A percentile compares a stretch with the other conserved stretches of the same genome.
Conservation (phyloP, 2,797 vertebrate species). For the Micrastur ruficollis region DNA sequence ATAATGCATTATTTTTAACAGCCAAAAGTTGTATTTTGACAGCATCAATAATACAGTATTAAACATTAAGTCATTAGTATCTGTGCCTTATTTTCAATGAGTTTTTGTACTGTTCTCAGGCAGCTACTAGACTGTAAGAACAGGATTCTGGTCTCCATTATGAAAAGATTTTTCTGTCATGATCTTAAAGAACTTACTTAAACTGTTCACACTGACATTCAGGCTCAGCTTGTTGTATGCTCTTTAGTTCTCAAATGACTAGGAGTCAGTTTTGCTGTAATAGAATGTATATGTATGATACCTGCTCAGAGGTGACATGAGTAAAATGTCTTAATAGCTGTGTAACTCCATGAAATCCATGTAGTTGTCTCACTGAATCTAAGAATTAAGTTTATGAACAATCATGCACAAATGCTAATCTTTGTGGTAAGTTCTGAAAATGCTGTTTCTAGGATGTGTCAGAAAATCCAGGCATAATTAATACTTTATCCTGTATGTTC, state of each 20-base stretch:
- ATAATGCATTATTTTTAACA: background rate
- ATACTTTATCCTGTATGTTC: background rate
- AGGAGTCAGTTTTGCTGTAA: background rate
- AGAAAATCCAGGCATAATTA: background rate
- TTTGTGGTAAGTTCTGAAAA: background rate
- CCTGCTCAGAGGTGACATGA: background rate
- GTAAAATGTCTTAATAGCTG: background rate
- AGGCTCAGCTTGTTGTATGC: background rate
- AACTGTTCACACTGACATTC: background rate
- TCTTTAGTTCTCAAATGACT: background rate
- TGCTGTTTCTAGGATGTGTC: background rate
- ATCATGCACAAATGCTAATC: background rate
- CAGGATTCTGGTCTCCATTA: background rate
- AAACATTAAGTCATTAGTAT: background rate
- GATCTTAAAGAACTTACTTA: background rate
- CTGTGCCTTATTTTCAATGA: slow-evolving; percentile 37
- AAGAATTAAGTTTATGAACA: background rate
- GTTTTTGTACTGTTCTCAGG: background rate
- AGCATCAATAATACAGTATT: slow-evolving; percentile 33
- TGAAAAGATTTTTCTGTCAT: background rate
- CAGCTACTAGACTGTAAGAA: slow-evolving; percentile 7
- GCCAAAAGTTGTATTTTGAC: slow-evolving; percentile 25
- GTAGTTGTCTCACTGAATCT: background rate
- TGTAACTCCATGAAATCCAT: background rate
- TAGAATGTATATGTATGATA: background rate